Evolutionary conservation across 1,140 invertebrate species (phyloP).

Genomic region (Acromyrmex heyeri): DNA sequence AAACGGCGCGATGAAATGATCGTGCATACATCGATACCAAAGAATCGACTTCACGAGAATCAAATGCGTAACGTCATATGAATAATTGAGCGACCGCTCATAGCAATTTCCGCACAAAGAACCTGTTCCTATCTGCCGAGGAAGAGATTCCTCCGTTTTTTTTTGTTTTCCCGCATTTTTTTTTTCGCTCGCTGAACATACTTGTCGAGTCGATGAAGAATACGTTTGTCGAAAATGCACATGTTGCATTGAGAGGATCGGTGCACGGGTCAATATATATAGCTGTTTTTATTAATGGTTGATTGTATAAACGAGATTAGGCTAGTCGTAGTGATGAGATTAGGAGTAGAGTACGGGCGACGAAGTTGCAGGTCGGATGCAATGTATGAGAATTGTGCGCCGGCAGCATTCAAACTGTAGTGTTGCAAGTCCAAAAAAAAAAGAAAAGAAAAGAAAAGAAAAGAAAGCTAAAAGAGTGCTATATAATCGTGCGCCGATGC

Average conservation of each 20-base stretch:
- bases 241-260: slow-evolving; percentile 47
- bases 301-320: slow-evolving; percentile 74
- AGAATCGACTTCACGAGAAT: slow-evolving; percentile 40
- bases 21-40: slow-evolving; percentile 50
- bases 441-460: neutral
- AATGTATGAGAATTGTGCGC: slow-evolving; percentile 41
- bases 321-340: slow-evolving; percentile 75
- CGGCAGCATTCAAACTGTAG: slow-evolving; percentile 55
- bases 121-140: slow-evolving; percentile 55
- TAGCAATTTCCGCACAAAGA: slow-evolving; percentile 29
- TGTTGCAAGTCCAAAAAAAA: neutral
- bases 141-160: slow-evolving; percentile 34
- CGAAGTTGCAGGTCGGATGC: slow-evolving; percentile 57
- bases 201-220: slow-evolving; percentile 31
- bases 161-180: slow-evolving; percentile 22
- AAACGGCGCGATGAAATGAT: slow-evolving; percentile 21
- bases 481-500: slow-evolving; percentile 69
- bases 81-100: slow-evolving; percentile 16
- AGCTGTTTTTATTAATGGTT: slow-evolving; percentile 73
- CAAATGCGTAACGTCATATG: slow-evolving; percentile 11
- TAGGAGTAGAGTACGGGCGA: slow-evolving; percentile 72
- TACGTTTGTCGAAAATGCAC: slow-evolving; percentile 30
- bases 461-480: slow-evolving; percentile 11
- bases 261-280: slow-evolving; percentile 63
- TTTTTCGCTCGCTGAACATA: slow-evolving; percentile 29